Conservation (phyloP, 1,140 invertebrate species). For the Rhynchophorus ferrugineus region DNA sequence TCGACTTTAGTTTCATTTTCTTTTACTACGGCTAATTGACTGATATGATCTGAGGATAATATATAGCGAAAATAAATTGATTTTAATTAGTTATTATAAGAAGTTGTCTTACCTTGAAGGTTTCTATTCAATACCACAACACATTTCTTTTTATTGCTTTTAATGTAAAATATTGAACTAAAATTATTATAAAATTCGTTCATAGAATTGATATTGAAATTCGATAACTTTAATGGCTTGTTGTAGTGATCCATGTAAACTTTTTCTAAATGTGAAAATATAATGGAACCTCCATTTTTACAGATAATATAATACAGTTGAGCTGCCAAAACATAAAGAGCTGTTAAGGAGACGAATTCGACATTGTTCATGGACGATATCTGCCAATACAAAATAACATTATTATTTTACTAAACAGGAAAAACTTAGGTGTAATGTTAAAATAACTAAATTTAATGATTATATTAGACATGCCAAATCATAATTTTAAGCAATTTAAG, state of each 20-base stretch:
- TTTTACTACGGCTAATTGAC: too few relatives aligned
- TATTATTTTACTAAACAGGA: too few relatives aligned
- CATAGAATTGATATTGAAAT: conserved; percentile 27
- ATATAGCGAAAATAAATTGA: too few relatives aligned
- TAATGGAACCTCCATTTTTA: conserved; percentile 28
- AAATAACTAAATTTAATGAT: too few relatives aligned
- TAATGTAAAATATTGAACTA: conserved; percentile 32
- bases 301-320: conserved; percentile 35
- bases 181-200: conserved; percentile 32
- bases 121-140: conserved; percentile 32
- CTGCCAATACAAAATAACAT: too few relatives aligned
- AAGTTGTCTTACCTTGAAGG: conserved; percentile 31
- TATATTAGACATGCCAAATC: too few relatives aligned
- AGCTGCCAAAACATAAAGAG: conserved; percentile 32
- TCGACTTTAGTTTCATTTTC: too few relatives aligned
- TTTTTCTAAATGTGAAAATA: conserved; percentile 28
- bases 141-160: conserved; percentile 28
- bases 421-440: too few relatives aligned
- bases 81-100: too few relatives aligned
- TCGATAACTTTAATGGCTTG: conserved; percentile 26
- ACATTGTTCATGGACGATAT: conserved; percentile 27
- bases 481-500: too few relatives aligned
- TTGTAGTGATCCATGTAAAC: conserved; percentile 28
- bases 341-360: conserved; percentile 31
- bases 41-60: too few relatives aligned